phyloP scores from a whole-genome alignment of 2,888 invertebrate species.

The Nemotelus nigrinus region DNA sequence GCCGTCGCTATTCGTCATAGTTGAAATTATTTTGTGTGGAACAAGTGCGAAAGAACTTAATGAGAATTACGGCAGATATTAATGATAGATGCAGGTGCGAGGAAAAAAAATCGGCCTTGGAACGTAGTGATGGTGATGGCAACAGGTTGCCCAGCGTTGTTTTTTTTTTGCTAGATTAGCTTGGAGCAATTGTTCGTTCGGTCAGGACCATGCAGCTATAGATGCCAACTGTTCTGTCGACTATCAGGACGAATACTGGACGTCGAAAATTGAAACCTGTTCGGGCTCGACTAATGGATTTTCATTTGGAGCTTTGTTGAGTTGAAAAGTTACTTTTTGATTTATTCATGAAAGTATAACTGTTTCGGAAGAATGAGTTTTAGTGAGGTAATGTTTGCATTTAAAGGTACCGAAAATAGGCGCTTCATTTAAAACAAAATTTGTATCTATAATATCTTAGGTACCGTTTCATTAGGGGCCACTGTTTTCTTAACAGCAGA shows the following conservation, averaged over 20 bases:
- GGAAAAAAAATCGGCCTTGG: not conserved
- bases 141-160: conserved; percentile 23
- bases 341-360: conserved; percentile 16
- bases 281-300: not conserved
- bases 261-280: not conserved
- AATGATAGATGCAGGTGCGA: not conserved
- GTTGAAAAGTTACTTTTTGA: conserved; percentile 2
- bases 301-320: too few relatives aligned
- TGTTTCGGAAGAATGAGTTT: too few relatives aligned
- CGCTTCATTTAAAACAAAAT: too few relatives aligned
- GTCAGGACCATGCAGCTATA: not conserved
- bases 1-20: conserved; percentile 16
- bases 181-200: conserved; percentile 10
- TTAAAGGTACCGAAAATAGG: too few relatives aligned
- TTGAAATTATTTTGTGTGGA: conserved; percentile 26
- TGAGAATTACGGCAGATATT: not conserved
- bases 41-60: conserved; percentile 28
- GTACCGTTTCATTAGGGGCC: too few relatives aligned
- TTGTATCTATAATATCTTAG: too few relatives aligned
- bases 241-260: not conserved
- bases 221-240: not conserved
- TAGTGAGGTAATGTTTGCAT: too few relatives aligned
- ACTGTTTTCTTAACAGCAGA: too few relatives aligned
- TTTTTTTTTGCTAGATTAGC: conserved; percentile 8
- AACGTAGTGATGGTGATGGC: not conserved